Evolutionary conservation across 2,113 vertebrate genomes (phyloP).

Genomic region (Cairina moschata): DNA sequence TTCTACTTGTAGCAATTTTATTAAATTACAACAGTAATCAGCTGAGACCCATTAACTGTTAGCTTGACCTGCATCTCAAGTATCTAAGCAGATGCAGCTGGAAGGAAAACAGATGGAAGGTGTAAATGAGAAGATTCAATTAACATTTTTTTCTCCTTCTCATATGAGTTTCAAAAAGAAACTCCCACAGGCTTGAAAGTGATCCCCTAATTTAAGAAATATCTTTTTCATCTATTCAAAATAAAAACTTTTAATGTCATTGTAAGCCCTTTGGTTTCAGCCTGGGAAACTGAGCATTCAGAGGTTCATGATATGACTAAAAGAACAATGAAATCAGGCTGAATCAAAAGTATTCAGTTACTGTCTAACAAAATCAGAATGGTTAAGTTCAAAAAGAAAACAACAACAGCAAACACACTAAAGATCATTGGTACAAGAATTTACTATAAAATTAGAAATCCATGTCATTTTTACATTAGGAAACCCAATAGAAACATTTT

Average conservation of each 20-base stretch:
- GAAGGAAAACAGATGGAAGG: conserved; percentile 75
- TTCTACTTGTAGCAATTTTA: conserved; percentile 49
- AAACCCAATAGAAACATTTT: conserved; percentile 13
- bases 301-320: background rate
- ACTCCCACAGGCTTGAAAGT: conserved; percentile 41
- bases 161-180: conserved; percentile 52
- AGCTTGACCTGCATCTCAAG: conserved; percentile 67
- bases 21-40: conserved; percentile 71
- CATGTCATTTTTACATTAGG: background rate
- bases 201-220: conserved; percentile 60
- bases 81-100: conserved; percentile 74
- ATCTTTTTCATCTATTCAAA: conserved; percentile 5
- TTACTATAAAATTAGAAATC: conserved; percentile 3
- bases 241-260: conserved; percentile 41
- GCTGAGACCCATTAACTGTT: conserved; percentile 65
- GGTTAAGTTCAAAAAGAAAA: background rate
- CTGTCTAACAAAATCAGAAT: background rate
- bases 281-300: background rate
- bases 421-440: background rate
- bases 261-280: background rate
- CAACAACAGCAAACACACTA: background rate
- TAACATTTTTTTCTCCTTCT: conserved; percentile 66
- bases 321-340: background rate
- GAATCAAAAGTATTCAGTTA: background rate
- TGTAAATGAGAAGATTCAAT: conserved; percentile 79